Evolutionary conservation across 2,888 invertebrate species (phyloP), one percentile per base, ranked within the genome.

Genomic region (Acleris cristana): DNA sequence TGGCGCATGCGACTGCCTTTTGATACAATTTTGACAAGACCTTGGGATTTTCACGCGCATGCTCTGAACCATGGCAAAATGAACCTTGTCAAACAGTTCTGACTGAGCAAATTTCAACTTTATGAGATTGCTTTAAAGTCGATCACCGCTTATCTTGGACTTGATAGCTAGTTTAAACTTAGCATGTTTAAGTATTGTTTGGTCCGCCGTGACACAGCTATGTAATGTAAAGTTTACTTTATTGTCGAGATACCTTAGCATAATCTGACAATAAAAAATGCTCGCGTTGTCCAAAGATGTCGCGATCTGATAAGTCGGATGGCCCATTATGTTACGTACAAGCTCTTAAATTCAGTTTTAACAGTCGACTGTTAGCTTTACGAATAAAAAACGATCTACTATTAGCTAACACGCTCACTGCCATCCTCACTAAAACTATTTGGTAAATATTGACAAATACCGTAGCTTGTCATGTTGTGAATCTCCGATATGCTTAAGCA

Each of bases 31-130:
- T 85, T 70, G 76, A 77, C 70, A 69, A 81, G 85, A 82, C 92
- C 92, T 92, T 92, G 91, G 89, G 85, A 87, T 86, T 89, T 91
- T 86, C 79, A 84, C 87, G 80, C 61, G 55, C 70, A 45, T 73
- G 70, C 72, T 73, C 75, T 73, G 74, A 76, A 72, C 66, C 56
- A 51, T 19, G 10, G 72, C 64, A 75, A 72, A 58, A 49, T 52
- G 44, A 57, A 63, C 66, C 61, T 69, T 48, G 70, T 69, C 70
- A 70, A 34, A 19, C 44, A 7, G 30, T 16, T 18, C 51, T 14
- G 53, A 21, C 34, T 14, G 30, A 14, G 21, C 34, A n/a, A 52
- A 45, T 57, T 18, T 52, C 23, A 44, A 57, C 57, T 40, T 44
- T 52, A 26, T 34, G 8, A 26, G 8, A 19, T 19, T 23, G 12